Evolutionary conservation across 2,797 vertebrate genomes (phyloP).

Genomic region (Gorsachius magnificus): DNA sequence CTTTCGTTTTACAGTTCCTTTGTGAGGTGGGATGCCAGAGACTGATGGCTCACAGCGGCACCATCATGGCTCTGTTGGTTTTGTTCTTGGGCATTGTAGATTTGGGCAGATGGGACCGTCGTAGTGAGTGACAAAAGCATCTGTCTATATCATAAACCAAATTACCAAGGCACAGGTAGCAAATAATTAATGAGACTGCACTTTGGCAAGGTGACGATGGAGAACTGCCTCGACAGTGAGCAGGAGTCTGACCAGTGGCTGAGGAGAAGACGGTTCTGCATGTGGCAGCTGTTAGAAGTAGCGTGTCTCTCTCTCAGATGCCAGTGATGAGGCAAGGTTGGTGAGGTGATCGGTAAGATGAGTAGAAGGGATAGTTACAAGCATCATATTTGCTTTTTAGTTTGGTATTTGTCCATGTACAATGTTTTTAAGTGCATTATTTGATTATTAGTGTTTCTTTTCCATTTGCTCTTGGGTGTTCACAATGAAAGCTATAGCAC

Average conservation of each 20-base stretch:
- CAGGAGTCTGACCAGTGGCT: background rate
- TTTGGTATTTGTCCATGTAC: background rate
- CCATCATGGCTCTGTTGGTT: background rate
- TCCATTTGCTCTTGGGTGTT: background rate
- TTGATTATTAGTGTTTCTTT: background rate
- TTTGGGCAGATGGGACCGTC: background rate
- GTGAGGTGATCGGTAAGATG: background rate
- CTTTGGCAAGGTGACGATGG: background rate
- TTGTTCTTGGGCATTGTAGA: background rate
- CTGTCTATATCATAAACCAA: background rate
- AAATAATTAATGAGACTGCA: background rate
- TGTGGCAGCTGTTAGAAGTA: background rate
- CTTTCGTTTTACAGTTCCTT: background rate
- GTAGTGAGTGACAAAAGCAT: background rate
- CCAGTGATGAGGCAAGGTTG: background rate
- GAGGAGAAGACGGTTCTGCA: background rate
- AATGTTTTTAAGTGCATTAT: background rate
- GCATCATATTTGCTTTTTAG: background rate
- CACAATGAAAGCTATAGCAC: background rate
- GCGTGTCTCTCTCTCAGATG: background rate
- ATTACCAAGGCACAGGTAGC: background rate
- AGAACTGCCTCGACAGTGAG: background rate
- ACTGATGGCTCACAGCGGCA: background rate
- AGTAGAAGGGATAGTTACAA: background rate
- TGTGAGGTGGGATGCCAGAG: background rate